Percentiles rank a stretch among this genome's conserved stretches.
Conservation (phyloP, 2,113 vertebrate species). For the Gulo gulo region DNA sequence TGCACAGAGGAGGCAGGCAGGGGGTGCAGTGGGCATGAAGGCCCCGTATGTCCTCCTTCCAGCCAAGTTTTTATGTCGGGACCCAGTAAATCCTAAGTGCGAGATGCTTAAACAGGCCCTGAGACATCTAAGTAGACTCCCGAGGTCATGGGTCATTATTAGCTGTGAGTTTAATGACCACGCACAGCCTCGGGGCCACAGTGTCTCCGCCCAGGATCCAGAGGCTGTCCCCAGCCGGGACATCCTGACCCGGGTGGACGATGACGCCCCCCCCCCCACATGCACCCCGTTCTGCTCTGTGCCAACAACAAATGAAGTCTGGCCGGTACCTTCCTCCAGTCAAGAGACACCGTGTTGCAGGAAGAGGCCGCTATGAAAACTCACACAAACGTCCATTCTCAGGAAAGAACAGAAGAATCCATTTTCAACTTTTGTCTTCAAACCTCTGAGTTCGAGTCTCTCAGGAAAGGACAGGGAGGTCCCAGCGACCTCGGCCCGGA, state of each 20-base stretch:
- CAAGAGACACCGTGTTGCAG: background rate
- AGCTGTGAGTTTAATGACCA: background rate
- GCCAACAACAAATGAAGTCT: background rate
- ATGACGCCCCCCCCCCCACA: rapidly evolving
- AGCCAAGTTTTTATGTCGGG: background rate
- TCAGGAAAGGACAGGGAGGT: background rate
- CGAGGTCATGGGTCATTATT: rapidly evolving
- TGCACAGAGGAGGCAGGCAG: background rate
- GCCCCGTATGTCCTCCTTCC: background rate
- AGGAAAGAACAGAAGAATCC: background rate
- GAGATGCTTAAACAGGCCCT: background rate
- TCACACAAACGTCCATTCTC: background rate
- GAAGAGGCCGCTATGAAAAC: background rate
- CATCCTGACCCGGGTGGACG: background rate
- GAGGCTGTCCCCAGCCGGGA: background rate
- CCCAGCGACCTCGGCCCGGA: rapidly evolving
- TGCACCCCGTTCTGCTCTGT: background rate
- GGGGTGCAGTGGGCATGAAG: rapidly evolving
- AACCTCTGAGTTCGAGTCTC: background rate
- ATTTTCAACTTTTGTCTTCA: background rate
- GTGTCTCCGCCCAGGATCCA: rapidly evolving
- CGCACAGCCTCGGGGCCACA: rapidly evolving
- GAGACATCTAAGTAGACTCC: background rate
- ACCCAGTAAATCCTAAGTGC: too few species aligned
- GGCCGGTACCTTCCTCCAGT: background rate